Evolutionary conservation across 2,113 vertebrate genomes (phyloP).

Genomic region (Oncorhynchus nerka): DNA sequence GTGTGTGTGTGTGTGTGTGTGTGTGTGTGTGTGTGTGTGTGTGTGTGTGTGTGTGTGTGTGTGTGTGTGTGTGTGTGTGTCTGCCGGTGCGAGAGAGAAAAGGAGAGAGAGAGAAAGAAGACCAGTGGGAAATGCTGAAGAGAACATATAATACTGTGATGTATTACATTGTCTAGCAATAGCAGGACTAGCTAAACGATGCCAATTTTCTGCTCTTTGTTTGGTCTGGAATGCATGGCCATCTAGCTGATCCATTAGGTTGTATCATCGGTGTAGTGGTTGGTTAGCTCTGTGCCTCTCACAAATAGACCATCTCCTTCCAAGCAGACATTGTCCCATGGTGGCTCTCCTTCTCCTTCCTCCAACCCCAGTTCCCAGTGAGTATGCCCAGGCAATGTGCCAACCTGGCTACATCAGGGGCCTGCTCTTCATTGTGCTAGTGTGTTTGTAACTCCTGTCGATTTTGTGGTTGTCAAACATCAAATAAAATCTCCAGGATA

Average conservation of each 20-base stretch:
- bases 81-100: neutral
- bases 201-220: neutral
- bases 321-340: constrained; percentile 14
- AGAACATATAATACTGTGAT: neutral
- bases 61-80: constrained; percentile 1
- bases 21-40: constrained; percentile 7
- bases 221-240: neutral
- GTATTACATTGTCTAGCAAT: neutral
- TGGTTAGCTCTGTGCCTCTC: too few relatives aligned
- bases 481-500: neutral
- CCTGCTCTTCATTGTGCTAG: constrained; percentile 16
- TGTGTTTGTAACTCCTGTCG: constrained; percentile 25
- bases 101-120: constrained; percentile 9
- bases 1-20: constrained; percentile 30
- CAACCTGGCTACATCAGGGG: constrained; percentile 24
- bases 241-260: too few relatives aligned
- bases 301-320: constrained; percentile 20
- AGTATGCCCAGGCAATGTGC: constrained; percentile 21
- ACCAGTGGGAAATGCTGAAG: neutral
- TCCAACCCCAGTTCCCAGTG: neutral
- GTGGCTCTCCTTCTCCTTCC: constrained; percentile 30
- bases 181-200: too few relatives aligned
- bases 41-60: neutral
- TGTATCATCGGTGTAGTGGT: too few relatives aligned
- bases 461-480: neutral